Evolutionary conservation across 2,888 invertebrate genomes (phyloP), one percentile per base, ranked within the genome.

Genomic region (Ommatoiulus sabulosus): DNA sequence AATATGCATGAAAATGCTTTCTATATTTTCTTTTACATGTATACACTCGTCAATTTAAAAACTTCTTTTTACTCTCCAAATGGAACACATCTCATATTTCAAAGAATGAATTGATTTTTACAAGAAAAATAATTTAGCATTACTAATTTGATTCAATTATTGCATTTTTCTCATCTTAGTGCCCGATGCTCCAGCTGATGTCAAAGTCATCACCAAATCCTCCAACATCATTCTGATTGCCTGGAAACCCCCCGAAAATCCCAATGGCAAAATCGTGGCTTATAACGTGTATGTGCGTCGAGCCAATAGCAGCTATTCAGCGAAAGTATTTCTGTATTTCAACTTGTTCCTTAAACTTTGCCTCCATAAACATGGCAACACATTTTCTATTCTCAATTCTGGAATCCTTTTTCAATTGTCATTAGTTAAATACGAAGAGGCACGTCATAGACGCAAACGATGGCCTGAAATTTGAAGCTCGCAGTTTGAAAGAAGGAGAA

Each of bases 401-500:
- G 52, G 48, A 44, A 87, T 46, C 3, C n/a, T 15, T 15, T 87
- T 1, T 80, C 12, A 7, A 52, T 52, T n/a, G n/a, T n/a, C n/a
- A n/a, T 87, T 20, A 87, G 43, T 48, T 5, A 24, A 43, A 24
- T 7, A 24, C 87, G 52, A 43, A 48, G 57, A 88, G 52, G 24
- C 84, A 88, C 20, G 84, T 52, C 12, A 1, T 88, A 20, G 44
- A 80, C 17, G 12, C 72, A 20, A 24, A 46, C 20, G 63, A 80
- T 46, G 72, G 63, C 3, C 63, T 57, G 44, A 24, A 84, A 17
- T 89, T 86, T 90, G 94, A 94, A 90, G 93, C 94, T 0, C 93
- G 93, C 87, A 94, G 94, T 89, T 91, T 95, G 89, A 94, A 93
- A 89, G 92, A 92, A 85, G 93, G 93, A 63, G 94, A 94, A 90